Evolutionary conservation across 1,140 invertebrate species (phyloP).

Genomic region (Drosophila fuyamai): DNA sequence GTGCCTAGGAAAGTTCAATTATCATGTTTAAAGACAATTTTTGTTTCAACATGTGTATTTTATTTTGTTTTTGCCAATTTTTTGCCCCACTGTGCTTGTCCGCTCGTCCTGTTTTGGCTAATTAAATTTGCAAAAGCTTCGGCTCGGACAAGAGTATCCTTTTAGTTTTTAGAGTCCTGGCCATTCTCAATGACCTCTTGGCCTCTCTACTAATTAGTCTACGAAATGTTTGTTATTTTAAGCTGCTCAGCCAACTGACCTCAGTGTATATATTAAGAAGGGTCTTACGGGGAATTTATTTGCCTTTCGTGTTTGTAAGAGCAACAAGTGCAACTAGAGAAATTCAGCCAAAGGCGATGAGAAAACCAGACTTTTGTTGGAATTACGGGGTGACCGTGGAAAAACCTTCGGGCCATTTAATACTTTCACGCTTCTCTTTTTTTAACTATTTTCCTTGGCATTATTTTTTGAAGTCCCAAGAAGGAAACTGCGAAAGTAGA

Average conservation of each 20-base stretch:
- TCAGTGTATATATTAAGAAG: conserved; percentile 11
- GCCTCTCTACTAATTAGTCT: conserved; percentile 50
- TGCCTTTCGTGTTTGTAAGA: conserved; percentile 12
- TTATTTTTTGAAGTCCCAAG: neutral
- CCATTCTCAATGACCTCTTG: conserved; percentile 38
- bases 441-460: conserved; percentile 20
- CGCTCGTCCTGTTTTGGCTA: conserved; percentile 19
- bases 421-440: conserved; percentile 35
- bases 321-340: conserved; percentile 47
- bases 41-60: conserved; percentile 4
- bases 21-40: conserved; percentile 11
- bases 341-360: conserved; percentile 11
- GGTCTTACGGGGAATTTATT: conserved; percentile 29
- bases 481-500: conserved; percentile 9
- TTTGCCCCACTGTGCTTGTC: neutral
- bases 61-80: neutral
- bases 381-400: conserved; percentile 2
- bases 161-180: conserved; percentile 45
- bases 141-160: conserved; percentile 41
- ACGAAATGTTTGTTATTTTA: conserved; percentile 37
- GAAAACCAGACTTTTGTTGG: conserved; percentile 12
- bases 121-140: conserved; percentile 62
- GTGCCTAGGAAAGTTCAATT: conserved; percentile 16
- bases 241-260: conserved; percentile 22
- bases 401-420: conserved; percentile 26